phyloP scores from a whole-genome alignment of 2,113 vertebrate genomes.

The Romanogobio albipinnatus region DNA sequence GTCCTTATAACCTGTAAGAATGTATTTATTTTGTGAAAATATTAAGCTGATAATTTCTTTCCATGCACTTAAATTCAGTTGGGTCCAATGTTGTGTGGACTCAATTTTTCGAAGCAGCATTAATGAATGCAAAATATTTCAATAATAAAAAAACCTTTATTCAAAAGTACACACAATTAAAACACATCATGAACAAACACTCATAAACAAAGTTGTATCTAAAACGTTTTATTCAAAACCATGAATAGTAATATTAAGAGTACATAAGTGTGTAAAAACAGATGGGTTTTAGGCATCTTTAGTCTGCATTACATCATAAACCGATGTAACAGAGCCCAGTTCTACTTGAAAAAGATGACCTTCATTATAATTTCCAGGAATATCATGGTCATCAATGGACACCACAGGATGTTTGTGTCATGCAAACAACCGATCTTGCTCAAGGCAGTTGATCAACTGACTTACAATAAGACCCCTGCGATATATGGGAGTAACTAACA shows the following conservation, averaged over 20 bases:
- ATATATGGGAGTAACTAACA: not conserved
- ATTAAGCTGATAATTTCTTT: too few species aligned
- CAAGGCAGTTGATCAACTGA: not conserved
- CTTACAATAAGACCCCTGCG: constrained; percentile 39
- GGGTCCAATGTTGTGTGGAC: too few species aligned
- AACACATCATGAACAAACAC: not conserved
- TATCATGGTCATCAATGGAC: not conserved
- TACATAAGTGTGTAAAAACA: constrained; percentile 58
- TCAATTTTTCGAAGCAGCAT: too few species aligned
- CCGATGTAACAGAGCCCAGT: not conserved
- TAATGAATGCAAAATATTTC: too few species aligned
- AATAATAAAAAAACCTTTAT: too few species aligned
- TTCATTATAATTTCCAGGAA: constrained; percentile 19
- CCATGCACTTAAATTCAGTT: too few species aligned
- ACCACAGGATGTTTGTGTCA: not conserved
- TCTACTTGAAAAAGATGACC: constrained; percentile 23
- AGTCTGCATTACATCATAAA: constrained; percentile 32
- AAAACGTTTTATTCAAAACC: constrained; percentile 66
- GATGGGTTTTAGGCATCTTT: constrained; percentile 59
- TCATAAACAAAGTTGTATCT: constrained; percentile 19
- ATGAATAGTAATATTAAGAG: constrained; percentile 33
- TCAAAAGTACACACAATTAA: too few species aligned
- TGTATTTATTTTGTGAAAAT: too few species aligned
- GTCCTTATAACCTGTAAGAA: too few species aligned
- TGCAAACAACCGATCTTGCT: not conserved